Percentiles rank a stretch among this genome's conserved stretches.
These are phyloP conservation scores for Prolemur simus DNA, from an alignment of 2,113 vertebrate genomes.

Conservation along the genomic window DNA sequence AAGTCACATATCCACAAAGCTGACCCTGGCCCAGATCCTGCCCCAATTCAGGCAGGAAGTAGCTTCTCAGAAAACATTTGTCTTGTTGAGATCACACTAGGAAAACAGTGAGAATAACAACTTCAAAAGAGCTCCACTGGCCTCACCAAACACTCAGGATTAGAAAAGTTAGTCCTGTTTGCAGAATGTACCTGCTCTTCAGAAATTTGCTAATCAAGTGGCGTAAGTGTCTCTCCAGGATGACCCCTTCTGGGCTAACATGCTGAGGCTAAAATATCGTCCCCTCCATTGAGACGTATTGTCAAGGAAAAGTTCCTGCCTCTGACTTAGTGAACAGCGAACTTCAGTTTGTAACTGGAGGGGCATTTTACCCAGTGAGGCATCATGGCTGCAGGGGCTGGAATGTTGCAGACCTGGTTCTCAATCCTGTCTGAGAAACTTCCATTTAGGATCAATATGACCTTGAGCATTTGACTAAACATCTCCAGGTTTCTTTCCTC, in stretches of 20 bases:
- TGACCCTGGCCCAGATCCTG: not conserved
- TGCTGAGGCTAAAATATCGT: not conserved
- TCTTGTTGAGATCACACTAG: not conserved
- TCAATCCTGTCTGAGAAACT: not conserved
- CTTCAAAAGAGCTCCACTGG: not conserved
- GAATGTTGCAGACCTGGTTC: not conserved
- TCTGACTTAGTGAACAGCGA: not conserved
- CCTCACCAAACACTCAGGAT: not conserved
- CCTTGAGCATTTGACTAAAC: not conserved
- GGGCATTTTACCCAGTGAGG: rapidly evolving
- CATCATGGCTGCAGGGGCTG: not conserved
- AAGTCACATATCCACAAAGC: not conserved
- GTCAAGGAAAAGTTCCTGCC: not conserved
- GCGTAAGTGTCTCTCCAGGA: not conserved
- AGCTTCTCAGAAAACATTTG: not conserved
- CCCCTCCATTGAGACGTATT: not conserved
- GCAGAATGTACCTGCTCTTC: not conserved
- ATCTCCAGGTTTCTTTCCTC: not conserved
- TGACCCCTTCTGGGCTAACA: not conserved
- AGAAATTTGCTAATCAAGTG: not conserved
- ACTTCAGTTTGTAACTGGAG: not conserved
- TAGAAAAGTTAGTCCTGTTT: not conserved
- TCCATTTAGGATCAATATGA: not conserved
- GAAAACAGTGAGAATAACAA: not conserved
- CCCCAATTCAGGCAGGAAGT: not conserved